Evolutionary conservation across 2,113 vertebrate species (phyloP), one percentile per base, ranked within the genome.

Genomic region (Camarhynchus parvulus): DNA sequence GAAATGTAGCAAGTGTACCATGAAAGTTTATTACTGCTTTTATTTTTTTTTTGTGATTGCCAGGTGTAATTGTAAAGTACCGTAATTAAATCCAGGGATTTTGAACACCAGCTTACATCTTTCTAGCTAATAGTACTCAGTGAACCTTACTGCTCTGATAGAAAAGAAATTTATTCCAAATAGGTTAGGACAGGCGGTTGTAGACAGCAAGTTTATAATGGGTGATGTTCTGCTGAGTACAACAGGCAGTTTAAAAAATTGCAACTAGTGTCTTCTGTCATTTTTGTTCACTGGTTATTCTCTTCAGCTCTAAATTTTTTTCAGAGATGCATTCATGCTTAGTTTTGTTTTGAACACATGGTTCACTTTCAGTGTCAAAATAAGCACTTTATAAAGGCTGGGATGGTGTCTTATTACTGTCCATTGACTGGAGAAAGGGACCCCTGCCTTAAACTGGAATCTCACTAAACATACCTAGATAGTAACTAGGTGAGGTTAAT

Each of bases 261-360:
- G n/a, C n/a, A 35, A 0, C 13, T 67, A 35, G 22, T 63, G 27
- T 35, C 13, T 16, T 81, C 10, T 74, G 50, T 66, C 31, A 18
- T 0, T 49, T 86, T 73, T 6, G 1, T 11, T 31, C 15, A 18
- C 19, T 66, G 24, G 21, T 68, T 17, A 9, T 83, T 92, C 47
- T 76, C 9, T 63, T 62, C 2, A 39, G 41, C 25, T 50, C 17
- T 15, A 13, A 24, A 2, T 17, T 66, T 46, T 47, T 68, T 50
- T 80, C 13, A 42, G 37, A 17, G 0, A 0, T 33, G 4, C 20
- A 23, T 42, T 87, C 0, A 3, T 64, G 24, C 24, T 83, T 64
- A 44, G 35, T 33, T 74, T 84, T 64, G 23, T 50, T 89, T 87
- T 70, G 42, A 78, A 37, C 31, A 84, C 13, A 14, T 22, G 2